Evolutionary conservation across 2,888 invertebrate species (phyloP), one percentile per base, ranked within the genome.

Genomic region (Pelosia muscerda): DNA sequence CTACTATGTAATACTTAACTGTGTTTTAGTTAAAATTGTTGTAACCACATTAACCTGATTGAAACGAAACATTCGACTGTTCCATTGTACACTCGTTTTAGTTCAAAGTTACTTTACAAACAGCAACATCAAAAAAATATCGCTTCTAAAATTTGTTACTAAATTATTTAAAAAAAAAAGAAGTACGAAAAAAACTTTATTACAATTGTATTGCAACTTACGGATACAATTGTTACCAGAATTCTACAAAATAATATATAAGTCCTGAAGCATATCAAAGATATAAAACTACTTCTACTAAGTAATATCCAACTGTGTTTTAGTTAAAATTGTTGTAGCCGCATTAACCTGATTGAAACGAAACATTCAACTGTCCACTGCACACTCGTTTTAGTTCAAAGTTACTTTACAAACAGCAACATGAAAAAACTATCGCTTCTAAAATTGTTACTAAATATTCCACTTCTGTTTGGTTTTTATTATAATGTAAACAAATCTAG

Each of bases 401-500:
- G 2, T 19, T 56, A 26, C 56, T 26, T 15, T 26, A 55, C 3
- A 55, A 8, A 25, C 25, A 26, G 2, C 2, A 28, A 25, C 56
- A 56, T 56, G 56, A 10, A 2, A 19, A 26, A 56, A 26, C 9
- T 56, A 26, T 26, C 56, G n/a, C 9, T 19, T 25, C 26, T 56
- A 15, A 19, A 25, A 2, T 2, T 56, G 19, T 9, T 28, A 26
- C 8, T 15, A 2, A 56, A 28, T 19, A 56, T 56, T 25, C 56
- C 62, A 11, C 49, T 66, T 1, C 13, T 62, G 23, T 19, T 66
- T 6, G 66, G 62, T 8, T 54, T 42, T 49, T 66, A 66, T 23
- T 53, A 42, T 15, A 31, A 62, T 8, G 31, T 25, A 28, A 57
- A 19, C 19, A 15, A 28, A 15, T 23, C 38, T 49, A 62, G 23